Base-by-base conservation (phyloP, 2,113 vertebrate species). In the Rissa tridactyla region DNA sequence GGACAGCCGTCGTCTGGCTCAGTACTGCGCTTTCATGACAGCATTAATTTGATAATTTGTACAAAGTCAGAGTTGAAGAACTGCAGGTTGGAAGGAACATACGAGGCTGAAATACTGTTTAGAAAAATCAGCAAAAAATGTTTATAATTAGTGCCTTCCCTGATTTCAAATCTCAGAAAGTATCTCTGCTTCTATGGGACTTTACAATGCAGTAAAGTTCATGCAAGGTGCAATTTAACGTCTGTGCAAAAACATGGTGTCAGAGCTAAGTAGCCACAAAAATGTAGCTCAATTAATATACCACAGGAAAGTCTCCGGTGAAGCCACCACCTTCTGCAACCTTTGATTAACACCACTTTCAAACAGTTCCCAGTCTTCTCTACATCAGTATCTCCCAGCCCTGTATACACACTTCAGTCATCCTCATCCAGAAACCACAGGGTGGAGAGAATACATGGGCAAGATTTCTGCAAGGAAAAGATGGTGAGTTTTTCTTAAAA, bases 281-380 rank as follows among this genome's bases (percentile, higher is more conserved):
- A 94, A 94, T 91, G 96, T 3, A 54, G 52, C 70, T 87, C 86
- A 84, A 42, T 96, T 80, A 83, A 34, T 57, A 26, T 15, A 73
- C 58, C 64, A 2, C 81, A 49, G 87, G 70, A 10, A 72, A 86
- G 70, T 11, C 70, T 34, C 55, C 1, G 1, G 46, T 3, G 64
- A 40, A 70, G 86, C 10, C 82, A 58, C 69, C 91, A 42, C 77
- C 84, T 91, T n/a, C 82, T 79, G 73, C 61, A 87, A 25, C n/a
- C 61, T 72, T n/a, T 49, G 78, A 69, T 94, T 25, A 3, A 49
- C 1, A 26, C 46, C 16, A 6, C 68, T 78, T 44, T 13, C 61
- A 44, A 49, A 27, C 20, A 79, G 30, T 13, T 75, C 61, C 57
- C 52, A 18, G 6, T 8, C n/a, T 55, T n/a, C 57, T 44, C 42